Percentiles rank a stretch among this genome's conserved stretches.
Conservation (phyloP, 2,113 vertebrate genomes). For the Scophthalmus maximus region DNA sequence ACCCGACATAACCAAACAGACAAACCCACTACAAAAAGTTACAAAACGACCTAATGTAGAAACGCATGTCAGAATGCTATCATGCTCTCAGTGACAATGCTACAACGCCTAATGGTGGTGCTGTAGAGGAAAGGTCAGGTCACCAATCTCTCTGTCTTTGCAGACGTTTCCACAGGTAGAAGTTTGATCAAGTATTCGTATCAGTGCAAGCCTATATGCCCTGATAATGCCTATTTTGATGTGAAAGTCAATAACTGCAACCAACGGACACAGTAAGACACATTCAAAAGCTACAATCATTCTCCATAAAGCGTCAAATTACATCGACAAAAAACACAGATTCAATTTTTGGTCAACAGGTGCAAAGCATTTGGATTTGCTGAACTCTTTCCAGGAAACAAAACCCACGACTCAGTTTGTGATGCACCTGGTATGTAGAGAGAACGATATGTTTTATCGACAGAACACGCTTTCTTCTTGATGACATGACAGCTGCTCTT, state of each 20-base stretch:
- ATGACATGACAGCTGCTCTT: background rate
- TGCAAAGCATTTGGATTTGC: slow-evolving; percentile 21
- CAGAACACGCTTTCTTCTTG: background rate
- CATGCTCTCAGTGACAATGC: background rate
- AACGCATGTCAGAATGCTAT: background rate
- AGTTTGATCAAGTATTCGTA: slow-evolving; percentile 28
- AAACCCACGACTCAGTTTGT: slow-evolving; percentile 59
- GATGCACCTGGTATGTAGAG: slow-evolving; percentile 14
- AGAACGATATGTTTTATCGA: background rate
- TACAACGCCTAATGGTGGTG: background rate
- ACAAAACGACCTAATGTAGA: too few relatives aligned
- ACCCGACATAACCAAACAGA: too few relatives aligned
- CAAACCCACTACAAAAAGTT: too few relatives aligned
- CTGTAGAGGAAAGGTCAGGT: background rate
- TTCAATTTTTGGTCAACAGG: slow-evolving; percentile 30
- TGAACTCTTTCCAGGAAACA: slow-evolving; percentile 53
- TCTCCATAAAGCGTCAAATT: background rate
- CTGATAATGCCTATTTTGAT: slow-evolving; percentile 36
- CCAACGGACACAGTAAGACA: slow-evolving; percentile 46
- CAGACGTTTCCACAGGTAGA: background rate
- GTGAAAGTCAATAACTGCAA: slow-evolving; percentile 34
- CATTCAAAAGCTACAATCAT: background rate
- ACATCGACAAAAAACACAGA: background rate
- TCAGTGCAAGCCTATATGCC: slow-evolving; percentile 51
- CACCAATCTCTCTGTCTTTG: background rate